Evolutionary conservation across 1,140 invertebrate species (phyloP).

Genomic region (Ceratina japonica): DNA sequence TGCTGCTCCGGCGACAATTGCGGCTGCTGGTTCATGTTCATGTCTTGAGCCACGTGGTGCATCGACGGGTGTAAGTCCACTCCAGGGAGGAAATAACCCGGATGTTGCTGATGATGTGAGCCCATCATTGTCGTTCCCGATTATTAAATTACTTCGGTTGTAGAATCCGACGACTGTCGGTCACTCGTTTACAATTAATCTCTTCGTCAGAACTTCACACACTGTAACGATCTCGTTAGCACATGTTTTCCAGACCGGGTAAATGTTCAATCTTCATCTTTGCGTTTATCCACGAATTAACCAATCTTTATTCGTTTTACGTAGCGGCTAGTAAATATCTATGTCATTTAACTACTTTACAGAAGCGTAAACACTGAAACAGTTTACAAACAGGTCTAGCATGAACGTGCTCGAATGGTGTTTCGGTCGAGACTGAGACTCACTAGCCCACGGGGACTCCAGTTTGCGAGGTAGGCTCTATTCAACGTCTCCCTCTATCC

Average conservation of each 20-base stretch:
- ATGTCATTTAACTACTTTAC: too few species aligned
- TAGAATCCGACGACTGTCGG: too few species aligned
- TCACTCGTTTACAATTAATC: too few species aligned
- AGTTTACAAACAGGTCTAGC: too few species aligned
- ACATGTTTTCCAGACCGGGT: neutral
- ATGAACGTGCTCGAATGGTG: slow-evolving; percentile 48
- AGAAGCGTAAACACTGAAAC: slow-evolving; percentile 12
- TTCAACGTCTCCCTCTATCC: slow-evolving; percentile 25
- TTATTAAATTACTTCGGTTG: too few species aligned
- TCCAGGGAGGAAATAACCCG: slow-evolving; percentile 62
- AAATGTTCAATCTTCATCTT: neutral
- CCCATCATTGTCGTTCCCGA: slow-evolving; percentile 60
- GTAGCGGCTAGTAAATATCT: too few species aligned
- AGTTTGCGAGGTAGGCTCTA: neutral
- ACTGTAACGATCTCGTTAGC: neutral
- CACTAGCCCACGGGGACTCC: too few species aligned
- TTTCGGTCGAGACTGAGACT: slow-evolving; percentile 48
- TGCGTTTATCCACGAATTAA: neutral
- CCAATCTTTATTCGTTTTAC: too few species aligned
- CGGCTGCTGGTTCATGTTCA: slow-evolving; percentile 70
- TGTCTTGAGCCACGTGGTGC: slow-evolving; percentile 43
- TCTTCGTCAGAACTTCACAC: slow-evolving; percentile 5
- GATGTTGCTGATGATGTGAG: slow-evolving; percentile 62
- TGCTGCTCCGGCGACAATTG: slow-evolving; percentile 81
- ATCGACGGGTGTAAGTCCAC: slow-evolving; percentile 71